A percentile compares a stretch with the other conserved stretches of the same genome.
phyloP scores from a whole-genome alignment of 1,140 invertebrate genomes.

The Zaprionus ghesquierei region DNA sequence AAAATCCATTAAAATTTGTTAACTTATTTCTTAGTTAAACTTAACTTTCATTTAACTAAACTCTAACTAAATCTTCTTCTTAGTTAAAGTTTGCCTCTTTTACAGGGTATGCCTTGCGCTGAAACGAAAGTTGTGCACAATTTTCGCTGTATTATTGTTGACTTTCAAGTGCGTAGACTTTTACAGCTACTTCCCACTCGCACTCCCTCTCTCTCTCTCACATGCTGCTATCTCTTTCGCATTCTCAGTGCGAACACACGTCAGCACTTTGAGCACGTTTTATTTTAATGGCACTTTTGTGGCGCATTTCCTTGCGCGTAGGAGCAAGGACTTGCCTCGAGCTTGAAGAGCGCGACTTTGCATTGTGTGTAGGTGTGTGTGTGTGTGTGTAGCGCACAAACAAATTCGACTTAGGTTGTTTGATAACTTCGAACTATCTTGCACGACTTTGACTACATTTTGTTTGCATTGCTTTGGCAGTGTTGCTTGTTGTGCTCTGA shows the following conservation, averaged over 20 bases:
- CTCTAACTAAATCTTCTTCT: not conserved
- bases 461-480: not conserved
- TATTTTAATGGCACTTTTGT: slow-evolving; percentile 78
- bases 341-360: slow-evolving; percentile 20
- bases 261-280: slow-evolving; percentile 69
- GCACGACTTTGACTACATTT: not conserved
- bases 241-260: slow-evolving; percentile 23
- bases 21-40: not conserved
- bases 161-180: slow-evolving; percentile 61
- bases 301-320: slow-evolving; percentile 61
- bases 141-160: slow-evolving; percentile 37
- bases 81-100: not conserved
- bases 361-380: not conserved
- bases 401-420: not conserved
- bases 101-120: not conserved
- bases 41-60: not conserved
- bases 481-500: too few species aligned
- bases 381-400: not conserved
- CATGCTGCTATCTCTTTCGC: not conserved
- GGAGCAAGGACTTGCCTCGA: too few species aligned
- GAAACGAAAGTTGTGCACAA: not conserved
- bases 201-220: not conserved
- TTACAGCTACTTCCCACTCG: not conserved
- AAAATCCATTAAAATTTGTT: too few species aligned
- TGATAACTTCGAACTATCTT: not conserved